A percentile compares a stretch with the other conserved stretches of the same genome.
Evolutionary conservation across 2,113 vertebrate species (phyloP).

Genomic region (Nothocercus nigrocapillus): DNA sequence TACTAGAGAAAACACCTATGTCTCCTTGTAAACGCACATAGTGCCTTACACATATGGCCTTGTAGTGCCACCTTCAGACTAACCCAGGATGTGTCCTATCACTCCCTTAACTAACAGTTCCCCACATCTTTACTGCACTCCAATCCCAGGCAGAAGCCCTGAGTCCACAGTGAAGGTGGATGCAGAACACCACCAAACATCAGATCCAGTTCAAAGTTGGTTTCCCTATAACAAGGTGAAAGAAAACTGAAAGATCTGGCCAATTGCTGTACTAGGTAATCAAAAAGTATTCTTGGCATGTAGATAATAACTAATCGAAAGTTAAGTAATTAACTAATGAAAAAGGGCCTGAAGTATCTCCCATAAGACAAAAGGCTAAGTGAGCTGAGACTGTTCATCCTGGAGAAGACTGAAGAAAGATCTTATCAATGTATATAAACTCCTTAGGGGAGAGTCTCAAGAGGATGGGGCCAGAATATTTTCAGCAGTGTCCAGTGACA

Average conservation of each 20-base stretch:
- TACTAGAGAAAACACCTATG: fast-evolving
- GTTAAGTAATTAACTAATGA: too few species aligned
- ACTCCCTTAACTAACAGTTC: background rate
- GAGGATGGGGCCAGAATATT: too few species aligned
- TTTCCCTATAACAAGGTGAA: background rate
- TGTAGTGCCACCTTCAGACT: constrained; percentile 54
- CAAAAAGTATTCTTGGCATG: background rate
- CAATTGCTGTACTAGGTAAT: background rate
- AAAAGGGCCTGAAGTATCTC: too few species aligned
- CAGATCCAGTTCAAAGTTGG: background rate
- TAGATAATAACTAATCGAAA: background rate
- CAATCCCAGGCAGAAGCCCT: background rate
- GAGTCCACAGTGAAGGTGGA: background rate
- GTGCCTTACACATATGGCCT: background rate
- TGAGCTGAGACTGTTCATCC: too few species aligned
- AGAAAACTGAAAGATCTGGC: background rate
- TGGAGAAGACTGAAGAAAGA: too few species aligned
- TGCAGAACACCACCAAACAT: background rate
- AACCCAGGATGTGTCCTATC: background rate
- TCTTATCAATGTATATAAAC: too few species aligned
- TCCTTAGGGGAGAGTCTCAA: too few species aligned
- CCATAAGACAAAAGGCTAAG: too few species aligned
- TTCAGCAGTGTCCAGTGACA: too few species aligned
- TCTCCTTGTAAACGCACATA: fast-evolving
- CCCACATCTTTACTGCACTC: background rate